Evolutionary conservation across 2,113 vertebrate species (phyloP), one percentile per base, ranked within the genome.

Genomic region (Butorides virescens): DNA sequence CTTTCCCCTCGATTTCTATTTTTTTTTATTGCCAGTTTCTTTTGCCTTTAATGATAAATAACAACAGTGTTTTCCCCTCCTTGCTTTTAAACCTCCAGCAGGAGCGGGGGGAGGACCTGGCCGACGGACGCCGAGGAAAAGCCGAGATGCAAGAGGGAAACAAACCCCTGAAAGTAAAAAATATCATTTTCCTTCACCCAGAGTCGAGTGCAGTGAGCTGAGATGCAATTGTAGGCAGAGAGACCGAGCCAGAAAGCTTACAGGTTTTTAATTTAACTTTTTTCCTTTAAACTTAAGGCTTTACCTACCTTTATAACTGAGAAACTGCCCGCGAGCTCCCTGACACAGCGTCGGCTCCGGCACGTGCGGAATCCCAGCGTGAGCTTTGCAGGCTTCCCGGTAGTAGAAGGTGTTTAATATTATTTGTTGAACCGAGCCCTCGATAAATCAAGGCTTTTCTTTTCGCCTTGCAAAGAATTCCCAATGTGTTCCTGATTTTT

Each of bases 71-170:
- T 85, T 25, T 23, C n/a, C 26, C 20, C 15, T 68, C 37, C 55
- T 88, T n/a, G 36, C 52, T 76, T 53, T 61, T 53, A 59, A 71
- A 37, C 12, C 26, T 20, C 27, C 37, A 29, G 44, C 16, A 27
- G 14, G 29, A 56, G 39, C 39, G 34, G 27, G 25, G 42, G 75
- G 10, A 73, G 18, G 34, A 77, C 15, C 22, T 3, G 3, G 27
- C 39, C 5, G 3, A 39, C 20, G 23, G 52, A 49, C 0, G 0
- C 32, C 4, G 68, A 39, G 63, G 18, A 73, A 53, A 77, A 93
- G 22, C 30, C 0, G 3, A 29, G 42, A 44, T 3, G 44, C 5
- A 13, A 1, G 1, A 47, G 15, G 5, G 62, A 59, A 76, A 34
- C 36, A 70, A 79, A 46, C 15, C 2, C 1, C 52, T 20, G 46